phyloP scores from a whole-genome alignment of 2,888 invertebrate species.

The Clanis bilineata region DNA sequence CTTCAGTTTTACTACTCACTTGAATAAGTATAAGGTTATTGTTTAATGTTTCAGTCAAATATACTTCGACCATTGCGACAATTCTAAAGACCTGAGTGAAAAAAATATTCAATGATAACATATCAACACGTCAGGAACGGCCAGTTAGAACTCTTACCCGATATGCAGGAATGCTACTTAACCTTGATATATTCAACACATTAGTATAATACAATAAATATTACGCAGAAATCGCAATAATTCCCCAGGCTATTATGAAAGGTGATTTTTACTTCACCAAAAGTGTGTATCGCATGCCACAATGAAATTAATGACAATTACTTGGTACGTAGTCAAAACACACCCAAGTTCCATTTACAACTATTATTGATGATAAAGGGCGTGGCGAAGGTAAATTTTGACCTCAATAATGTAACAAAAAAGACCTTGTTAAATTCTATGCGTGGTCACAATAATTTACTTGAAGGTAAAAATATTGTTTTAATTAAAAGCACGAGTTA shows the following conservation, averaged over 20 bases:
- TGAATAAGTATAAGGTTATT: too few relatives aligned
- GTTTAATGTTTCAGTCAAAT: too few relatives aligned
- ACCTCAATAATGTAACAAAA: constrained; percentile 27
- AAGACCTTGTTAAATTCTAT: constrained; percentile 14
- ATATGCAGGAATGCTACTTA: neutral
- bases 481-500: constrained; percentile 12
- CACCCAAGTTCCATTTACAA: constrained; percentile 59
- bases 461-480: constrained; percentile 6
- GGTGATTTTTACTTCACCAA: constrained; percentile 30
- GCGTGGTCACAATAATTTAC: constrained; percentile 16
- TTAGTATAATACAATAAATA: neutral
- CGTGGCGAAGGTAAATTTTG: constrained; percentile 38
- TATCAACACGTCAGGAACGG: too few relatives aligned
- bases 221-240: neutral
- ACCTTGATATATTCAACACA: neutral
- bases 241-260: constrained; percentile 2
- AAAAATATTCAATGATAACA: too few relatives aligned
- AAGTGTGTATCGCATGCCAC: constrained; percentile 57
- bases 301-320: constrained; percentile 56
- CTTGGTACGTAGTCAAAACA: constrained; percentile 55
- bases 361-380: constrained; percentile 63
- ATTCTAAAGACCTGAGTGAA: too few relatives aligned
- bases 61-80: too few relatives aligned
- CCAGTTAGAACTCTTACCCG: too few relatives aligned
- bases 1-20: too few relatives aligned